phyloP scores from a whole-genome alignment of 2,797 vertebrate genomes.

The Chelon auratus region DNA sequence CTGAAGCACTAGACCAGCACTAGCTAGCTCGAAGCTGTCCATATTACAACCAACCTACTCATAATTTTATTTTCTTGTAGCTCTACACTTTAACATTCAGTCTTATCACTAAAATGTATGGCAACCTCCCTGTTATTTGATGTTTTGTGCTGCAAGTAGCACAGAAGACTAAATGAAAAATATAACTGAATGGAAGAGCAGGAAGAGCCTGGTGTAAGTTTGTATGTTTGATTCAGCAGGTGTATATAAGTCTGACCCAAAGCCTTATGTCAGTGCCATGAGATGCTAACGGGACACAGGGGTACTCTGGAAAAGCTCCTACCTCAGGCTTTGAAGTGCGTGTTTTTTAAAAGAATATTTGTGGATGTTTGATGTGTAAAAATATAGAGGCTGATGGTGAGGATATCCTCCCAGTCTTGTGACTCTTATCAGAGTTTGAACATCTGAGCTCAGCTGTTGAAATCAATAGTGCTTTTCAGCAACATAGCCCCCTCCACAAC shows the following conservation, averaged over 20 bases:
- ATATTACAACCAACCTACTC: not conserved
- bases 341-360: not conserved
- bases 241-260: not conserved
- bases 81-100: not conserved
- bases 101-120: not conserved
- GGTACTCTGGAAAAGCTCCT: slow-evolving; percentile 14
- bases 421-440: slow-evolving; percentile 66
- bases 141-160: not conserved
- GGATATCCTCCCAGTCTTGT: slow-evolving; percentile 55
- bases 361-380: slow-evolving; percentile 41
- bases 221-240: not conserved
- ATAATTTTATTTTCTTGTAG: not conserved
- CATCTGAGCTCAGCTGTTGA: slow-evolving; percentile 50
- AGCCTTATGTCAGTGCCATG: slow-evolving; percentile 2
- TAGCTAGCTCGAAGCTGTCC: not conserved
- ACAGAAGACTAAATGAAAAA: not conserved
- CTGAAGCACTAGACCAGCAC: not conserved
- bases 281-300: not conserved
- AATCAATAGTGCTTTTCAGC: slow-evolving; percentile 63
- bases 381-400: slow-evolving; percentile 32
- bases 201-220: not conserved
- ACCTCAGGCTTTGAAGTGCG: slow-evolving; percentile 9
- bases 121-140: not conserved
- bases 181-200: not conserved
- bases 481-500: slow-evolving; percentile 2